These are phyloP conservation scores for Atlantisia rogersi DNA, from an alignment of 2,113 vertebrate species.

Conservation along the genomic window DNA sequence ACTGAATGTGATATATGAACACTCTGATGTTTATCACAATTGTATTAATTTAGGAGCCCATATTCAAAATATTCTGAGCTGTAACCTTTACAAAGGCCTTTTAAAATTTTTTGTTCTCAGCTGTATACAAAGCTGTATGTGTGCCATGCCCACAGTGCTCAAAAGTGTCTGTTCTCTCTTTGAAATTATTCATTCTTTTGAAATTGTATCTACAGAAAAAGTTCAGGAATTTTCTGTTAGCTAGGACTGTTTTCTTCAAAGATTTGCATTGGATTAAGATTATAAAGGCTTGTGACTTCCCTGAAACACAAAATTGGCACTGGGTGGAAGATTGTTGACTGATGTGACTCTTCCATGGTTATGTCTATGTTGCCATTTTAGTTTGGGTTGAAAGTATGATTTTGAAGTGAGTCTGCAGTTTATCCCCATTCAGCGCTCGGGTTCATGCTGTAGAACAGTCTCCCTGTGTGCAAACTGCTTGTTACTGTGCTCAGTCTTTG, in stretches of 20 bases:
- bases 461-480: neutral
- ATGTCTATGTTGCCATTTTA: neutral
- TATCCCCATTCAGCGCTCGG: neutral
- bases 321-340: neutral
- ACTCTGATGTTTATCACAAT: neutral
- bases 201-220: neutral
- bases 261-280: neutral
- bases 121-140: neutral
- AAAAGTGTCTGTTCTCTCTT: neutral
- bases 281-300: neutral
- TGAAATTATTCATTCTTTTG: slow-evolving; percentile 1
- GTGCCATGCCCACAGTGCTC: neutral
- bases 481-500: neutral
- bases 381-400: neutral
- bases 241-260: neutral
- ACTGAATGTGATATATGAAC: neutral
- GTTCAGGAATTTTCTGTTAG: neutral
- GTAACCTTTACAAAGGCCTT: neutral
- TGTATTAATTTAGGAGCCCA: neutral
- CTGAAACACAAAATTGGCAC: neutral
- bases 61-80: neutral
- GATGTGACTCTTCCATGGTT: neutral
- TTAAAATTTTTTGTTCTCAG: slow-evolving; percentile 5
- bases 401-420: neutral
- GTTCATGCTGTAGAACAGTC: neutral